Evolutionary conservation across 1,140 invertebrate species (phyloP), one percentile per base, ranked within the genome.

Genomic region (Heliconius himera): DNA sequence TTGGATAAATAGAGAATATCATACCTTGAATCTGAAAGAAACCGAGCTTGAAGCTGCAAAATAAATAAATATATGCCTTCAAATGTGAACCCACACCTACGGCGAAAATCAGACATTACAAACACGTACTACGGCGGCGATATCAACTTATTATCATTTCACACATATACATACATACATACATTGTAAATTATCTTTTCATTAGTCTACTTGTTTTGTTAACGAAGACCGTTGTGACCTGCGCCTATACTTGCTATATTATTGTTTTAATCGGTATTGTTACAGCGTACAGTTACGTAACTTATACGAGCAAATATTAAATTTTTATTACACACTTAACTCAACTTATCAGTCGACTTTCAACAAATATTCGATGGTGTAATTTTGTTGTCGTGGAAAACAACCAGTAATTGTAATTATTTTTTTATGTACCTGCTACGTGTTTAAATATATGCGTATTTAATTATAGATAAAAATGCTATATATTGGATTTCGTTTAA

Each of bases 201-300:
- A 66, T 66, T 66, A 66, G 60, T 66, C 60, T 29, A 29, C 60
- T 66, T 66, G 60, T 66, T 66, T 66, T 66, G 60, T 66, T 66
- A 66, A 66, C 60, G 29, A 66, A 66, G 60, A 66, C 26, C 60
- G 26, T 66, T 66, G 60, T 66, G 60, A 66, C 60, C 60, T 66
- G 9, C 29, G 13, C 26, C 4, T 3, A 3, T 22, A 22, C 26
- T 66, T 11, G 11, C 60, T 29, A 66, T 66, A 66, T 66, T 66
- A 66, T 66, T 66, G 60, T 66, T 66, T 66, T 66, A 29, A 26
- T 29, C 13, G 26, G 3, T 66, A 66, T 66, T 66, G 60, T 66
- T 66, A 29, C 20, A 22, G 8, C 54, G n/a, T 9, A 22, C 3
- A 13, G 60, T 29, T 66, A 66, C 60, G 60, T 66, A 66, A 66